phyloP scores from a whole-genome alignment of 2,113 vertebrate species.

The Bostrychus sinensis region DNA sequence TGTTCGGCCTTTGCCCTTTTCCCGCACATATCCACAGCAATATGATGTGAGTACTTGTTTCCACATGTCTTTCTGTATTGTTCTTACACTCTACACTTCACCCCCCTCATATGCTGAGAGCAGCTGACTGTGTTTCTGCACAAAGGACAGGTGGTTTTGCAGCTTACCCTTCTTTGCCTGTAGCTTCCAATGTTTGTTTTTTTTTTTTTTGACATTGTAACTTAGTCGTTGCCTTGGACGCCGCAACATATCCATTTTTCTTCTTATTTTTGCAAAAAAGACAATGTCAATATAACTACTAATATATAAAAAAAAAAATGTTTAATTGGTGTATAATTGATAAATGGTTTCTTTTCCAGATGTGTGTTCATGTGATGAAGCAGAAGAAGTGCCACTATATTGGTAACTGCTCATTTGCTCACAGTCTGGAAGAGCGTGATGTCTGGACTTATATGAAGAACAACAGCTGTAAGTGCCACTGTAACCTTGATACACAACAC shows the following conservation, averaged over 20 bases:
- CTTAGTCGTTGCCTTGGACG: background rate
- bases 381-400: constrained; percentile 98
- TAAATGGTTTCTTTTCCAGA: constrained; percentile 68
- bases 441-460: constrained; percentile 99
- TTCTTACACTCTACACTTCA: background rate
- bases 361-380: constrained; percentile 97
- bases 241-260: background rate
- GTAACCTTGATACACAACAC: background rate
- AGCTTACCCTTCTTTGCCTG: background rate
- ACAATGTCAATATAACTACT: background rate
- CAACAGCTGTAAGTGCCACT: constrained; percentile 87
- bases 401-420: constrained; percentile 97
- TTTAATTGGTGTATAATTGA: background rate
- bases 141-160: background rate
- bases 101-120: constrained; percentile 13
- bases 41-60: constrained; percentile 87
- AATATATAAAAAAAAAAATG: background rate
- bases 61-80: background rate
- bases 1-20: constrained; percentile 92
- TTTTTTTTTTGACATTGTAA: constrained; percentile 4
- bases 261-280: background rate
- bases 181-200: background rate
- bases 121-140: constrained; percentile 24
- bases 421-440: constrained; percentile 96
- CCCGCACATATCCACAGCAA: constrained; percentile 94